phyloP scores from a whole-genome alignment of 2,888 invertebrate species.

The Unio pictorum region DNA sequence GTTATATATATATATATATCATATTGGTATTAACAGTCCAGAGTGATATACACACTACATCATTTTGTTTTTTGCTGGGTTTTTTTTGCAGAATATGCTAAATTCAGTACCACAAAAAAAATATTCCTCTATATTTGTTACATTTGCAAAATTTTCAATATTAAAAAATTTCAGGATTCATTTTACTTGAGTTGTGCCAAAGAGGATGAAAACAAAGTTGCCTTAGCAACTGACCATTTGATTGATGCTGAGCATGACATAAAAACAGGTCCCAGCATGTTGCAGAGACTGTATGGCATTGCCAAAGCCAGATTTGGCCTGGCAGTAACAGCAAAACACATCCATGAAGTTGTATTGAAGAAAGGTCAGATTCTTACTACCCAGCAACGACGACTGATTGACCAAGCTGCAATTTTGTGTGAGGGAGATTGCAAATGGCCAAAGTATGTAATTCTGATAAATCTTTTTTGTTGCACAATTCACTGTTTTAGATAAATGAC shows the following conservation, averaged over 20 bases:
- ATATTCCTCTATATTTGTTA: neutral
- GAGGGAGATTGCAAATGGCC: slow-evolving; percentile 37
- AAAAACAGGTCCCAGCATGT: slow-evolving; percentile 5
- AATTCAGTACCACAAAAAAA: neutral
- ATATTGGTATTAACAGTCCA: too few species aligned
- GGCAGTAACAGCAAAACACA: slow-evolving; percentile 29
- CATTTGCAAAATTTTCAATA: too few species aligned
- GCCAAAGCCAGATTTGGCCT: slow-evolving; percentile 36
- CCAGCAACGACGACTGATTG: slow-evolving; percentile 15
- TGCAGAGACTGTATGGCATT: slow-evolving; percentile 26
- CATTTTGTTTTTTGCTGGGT: too few species aligned
- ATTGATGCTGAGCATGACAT: slow-evolving; percentile 8
- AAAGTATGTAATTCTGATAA: slow-evolving; percentile 11
- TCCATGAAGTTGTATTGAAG: slow-evolving; percentile 24
- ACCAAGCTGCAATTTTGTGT: slow-evolving; percentile 24
- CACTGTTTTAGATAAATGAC: too few species aligned
- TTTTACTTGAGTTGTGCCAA: slow-evolving; percentile 9
- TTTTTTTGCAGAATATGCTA: too few species aligned
- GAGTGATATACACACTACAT: too few species aligned
- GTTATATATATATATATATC: too few species aligned
- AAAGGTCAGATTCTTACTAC: slow-evolving; percentile 1
- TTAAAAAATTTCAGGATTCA: slow-evolving; percentile 7
- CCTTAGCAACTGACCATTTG: slow-evolving; percentile 18
- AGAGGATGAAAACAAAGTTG: slow-evolving; percentile 3
- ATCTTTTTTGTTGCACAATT: too few species aligned